phyloP scores from a whole-genome alignment of 2,888 invertebrate species.

The Eupithecia centaureata region DNA sequence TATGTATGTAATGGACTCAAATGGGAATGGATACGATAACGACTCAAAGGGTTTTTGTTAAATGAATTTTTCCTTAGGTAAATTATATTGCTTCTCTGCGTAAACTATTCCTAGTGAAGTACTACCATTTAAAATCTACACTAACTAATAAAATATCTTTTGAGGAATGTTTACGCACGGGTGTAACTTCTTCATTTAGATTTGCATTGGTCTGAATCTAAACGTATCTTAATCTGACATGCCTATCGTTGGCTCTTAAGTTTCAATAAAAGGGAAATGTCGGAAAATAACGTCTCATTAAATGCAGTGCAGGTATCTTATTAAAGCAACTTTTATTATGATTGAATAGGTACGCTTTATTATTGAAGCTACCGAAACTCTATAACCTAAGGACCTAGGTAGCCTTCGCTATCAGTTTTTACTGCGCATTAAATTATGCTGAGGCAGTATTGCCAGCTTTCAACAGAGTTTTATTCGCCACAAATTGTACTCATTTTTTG shows the following conservation, averaged over 20 bases:
- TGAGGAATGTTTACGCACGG: too few species aligned
- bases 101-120: not conserved
- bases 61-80: not conserved
- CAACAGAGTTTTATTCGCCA: not conserved
- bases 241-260: not conserved
- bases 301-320: not conserved
- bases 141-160: too few species aligned
- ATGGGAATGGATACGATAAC: not conserved
- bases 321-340: constrained; percentile 6
- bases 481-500: not conserved
- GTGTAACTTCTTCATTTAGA: too few species aligned
- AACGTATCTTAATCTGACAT: not conserved
- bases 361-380: constrained; percentile 41
- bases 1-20: not conserved
- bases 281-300: constrained; percentile 1
- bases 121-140: too few species aligned
- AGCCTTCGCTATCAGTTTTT: constrained; percentile 58
- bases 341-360: constrained; percentile 7
- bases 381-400: constrained; percentile 44
- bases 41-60: not conserved
- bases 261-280: not conserved
- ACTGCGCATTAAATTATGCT: constrained; percentile 63
- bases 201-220: not conserved
- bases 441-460: constrained; percentile 22
- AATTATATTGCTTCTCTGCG: not conserved